These are phyloP conservation scores for Dynastes hyllus DNA, from an alignment of 2,888 invertebrate genomes.

Conservation along the genomic window DNA sequence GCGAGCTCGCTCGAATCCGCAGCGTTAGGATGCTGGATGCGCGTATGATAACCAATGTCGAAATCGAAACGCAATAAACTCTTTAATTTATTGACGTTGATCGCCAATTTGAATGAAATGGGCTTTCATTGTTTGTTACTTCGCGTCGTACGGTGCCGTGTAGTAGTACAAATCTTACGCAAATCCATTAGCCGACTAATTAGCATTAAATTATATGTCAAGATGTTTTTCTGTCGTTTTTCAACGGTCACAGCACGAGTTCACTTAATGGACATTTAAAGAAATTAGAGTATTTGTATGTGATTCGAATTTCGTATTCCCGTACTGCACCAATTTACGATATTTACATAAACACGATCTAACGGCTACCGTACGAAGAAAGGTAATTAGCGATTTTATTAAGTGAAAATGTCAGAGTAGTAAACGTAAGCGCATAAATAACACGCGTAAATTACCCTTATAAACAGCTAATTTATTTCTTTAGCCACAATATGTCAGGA, in stretches of 20 bases:
- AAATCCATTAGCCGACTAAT: conserved; percentile 34
- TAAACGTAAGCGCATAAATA: not conserved
- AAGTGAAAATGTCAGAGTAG: not conserved
- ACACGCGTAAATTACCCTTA: not conserved
- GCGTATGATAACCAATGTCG: conserved; percentile 15
- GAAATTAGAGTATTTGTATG: not conserved
- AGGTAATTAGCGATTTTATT: conserved; percentile 1
- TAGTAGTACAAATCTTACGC: conserved; percentile 36
- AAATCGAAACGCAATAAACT: conserved; percentile 28
- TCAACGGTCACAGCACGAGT: not conserved
- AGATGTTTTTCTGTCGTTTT: conserved; percentile 22
- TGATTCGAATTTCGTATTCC: not conserved
- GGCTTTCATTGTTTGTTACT: conserved; percentile 32
- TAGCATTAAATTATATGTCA: conserved; percentile 40
- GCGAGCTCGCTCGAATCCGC: conserved; percentile 13
- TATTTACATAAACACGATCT: conserved; percentile 6
- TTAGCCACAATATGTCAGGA: too few species aligned
- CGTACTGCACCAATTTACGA: not conserved
- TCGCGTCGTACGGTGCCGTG: not conserved
- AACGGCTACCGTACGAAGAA: not conserved
- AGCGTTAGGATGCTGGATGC: conserved; percentile 9
- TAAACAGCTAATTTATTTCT: not conserved
- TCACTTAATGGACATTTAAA: conserved; percentile 2
- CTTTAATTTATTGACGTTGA: conserved; percentile 37
- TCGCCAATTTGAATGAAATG: conserved; percentile 32